A percentile compares a stretch with the other conserved stretches of the same genome.
Conservation (phyloP, 2,797 vertebrate species). For the Tinamus major region DNA sequence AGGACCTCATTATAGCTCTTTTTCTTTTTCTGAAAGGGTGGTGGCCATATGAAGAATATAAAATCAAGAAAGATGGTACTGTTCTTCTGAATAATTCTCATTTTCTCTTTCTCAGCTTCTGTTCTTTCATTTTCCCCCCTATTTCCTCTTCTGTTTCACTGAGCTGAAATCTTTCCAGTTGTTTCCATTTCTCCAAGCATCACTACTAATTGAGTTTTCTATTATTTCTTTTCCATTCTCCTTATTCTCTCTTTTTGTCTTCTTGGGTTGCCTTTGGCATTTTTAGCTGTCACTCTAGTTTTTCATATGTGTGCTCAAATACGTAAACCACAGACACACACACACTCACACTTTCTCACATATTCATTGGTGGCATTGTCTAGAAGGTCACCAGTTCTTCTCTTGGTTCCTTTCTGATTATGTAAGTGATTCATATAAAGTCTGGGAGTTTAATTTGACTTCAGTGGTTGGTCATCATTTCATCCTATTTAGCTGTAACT, state of each 20-base stretch:
- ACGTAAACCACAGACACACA: not conserved
- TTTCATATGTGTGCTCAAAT: not conserved
- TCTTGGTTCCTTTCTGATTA: not conserved
- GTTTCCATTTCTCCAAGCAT: not conserved
- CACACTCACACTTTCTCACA: not conserved
- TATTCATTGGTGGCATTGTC: not conserved
- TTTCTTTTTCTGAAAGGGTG: not conserved
- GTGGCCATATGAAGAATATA: not conserved
- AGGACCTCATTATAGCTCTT: not conserved
- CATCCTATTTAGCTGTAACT: not conserved
- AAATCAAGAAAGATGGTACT: not conserved
- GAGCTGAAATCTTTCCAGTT: not conserved
- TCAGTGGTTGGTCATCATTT: not conserved
- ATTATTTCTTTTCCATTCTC: conserved; percentile 5
- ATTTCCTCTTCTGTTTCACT: not conserved
- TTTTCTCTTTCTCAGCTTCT: not conserved
- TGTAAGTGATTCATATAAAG: not conserved
- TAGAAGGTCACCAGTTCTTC: not conserved
- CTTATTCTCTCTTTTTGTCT: not conserved
- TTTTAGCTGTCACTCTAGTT: conserved; percentile 32
- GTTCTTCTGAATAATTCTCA: not conserved
- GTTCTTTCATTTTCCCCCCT: not conserved
- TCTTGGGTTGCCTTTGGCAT: not conserved
- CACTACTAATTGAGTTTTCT: not conserved
- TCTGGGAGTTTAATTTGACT: not conserved